Base-by-base conservation (phyloP, 2,797 vertebrate species). In the Vespertilio murinus region DNA sequence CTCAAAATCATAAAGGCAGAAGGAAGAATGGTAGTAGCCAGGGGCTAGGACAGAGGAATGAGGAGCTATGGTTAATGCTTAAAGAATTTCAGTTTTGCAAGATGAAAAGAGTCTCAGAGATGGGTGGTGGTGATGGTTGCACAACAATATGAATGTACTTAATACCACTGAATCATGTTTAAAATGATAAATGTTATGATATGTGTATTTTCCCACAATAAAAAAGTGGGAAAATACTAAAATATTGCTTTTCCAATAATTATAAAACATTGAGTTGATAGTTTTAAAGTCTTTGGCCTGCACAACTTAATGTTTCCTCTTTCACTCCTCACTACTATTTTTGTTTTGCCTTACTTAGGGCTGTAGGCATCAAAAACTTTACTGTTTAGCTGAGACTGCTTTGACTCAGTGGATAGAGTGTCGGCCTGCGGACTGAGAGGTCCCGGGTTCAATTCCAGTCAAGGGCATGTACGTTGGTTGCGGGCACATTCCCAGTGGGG, bases 211-310 rank as follows among this genome's bases (percentile, higher is more conserved):
- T 67, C 40, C 17, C 59, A 77, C 23, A 67, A 28, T 67, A 33
- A 40, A 83, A 74, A 83, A 45, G 17, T 49, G 17, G 45, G 2
- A 5, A 42, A 78, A 78, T 65, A 69, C 8, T 69, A 65, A 56
- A 75, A 94, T 79, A 78, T 6, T 73, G 69, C 65, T 33, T 73
- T 91, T 74, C 86, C 18, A 93, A n/a, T 70, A 81, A 75, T 61
- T 40, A 83, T 25, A 78, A 88, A 95, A 42, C 30, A 71, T 42
- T 35, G 11, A 49, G 65, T 38, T 64, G 14, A 0, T 70, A 23
- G 16, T 47, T 52, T 70, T 91, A 61, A 87, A 86, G 61, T 80
- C 25, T 22, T 78, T n/a, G 3, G 3, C 28, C 61, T 91, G 54
- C 13, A 20, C 22, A n/a, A 17, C 18, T 33, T 74, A 79, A 59